Base-by-base conservation (phyloP, 2,797 vertebrate species). In the Gallinago solitaria region DNA sequence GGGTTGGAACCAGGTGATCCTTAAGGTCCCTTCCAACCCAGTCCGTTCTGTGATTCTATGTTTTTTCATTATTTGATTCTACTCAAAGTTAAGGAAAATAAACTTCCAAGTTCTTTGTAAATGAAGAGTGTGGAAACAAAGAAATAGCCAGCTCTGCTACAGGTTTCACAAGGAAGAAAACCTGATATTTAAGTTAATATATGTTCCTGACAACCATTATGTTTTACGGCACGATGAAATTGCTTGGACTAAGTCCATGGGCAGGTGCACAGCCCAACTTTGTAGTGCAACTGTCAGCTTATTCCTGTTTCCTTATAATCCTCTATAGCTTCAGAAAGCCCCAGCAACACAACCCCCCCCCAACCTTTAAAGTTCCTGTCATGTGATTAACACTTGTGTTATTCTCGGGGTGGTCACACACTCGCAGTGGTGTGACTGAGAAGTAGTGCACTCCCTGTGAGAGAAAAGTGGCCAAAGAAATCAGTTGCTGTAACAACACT, bases 281-380 rank as follows among this genome's bases (percentile, higher is more conserved):
- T 63, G 75, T 64, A 47, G 32, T 19, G 54, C 1, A 5, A 53
- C 59, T 57, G 11, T 32, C 70, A 64, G 2, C 63, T 82, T 67
- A 73, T 73, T 91, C 77, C 59, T 30, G 39, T 86, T 83, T 86
- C 35, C 54, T 75, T 39, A 17, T 39, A 84, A 63, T 48, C 54
- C 41, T 30, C 60, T 30, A 0, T 3, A 7, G 39, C 39, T 93
- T 79, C 75, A 76, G 90, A 65, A 95, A 86, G 12, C 25, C 71
- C 19, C 60, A 81, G 45, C 45, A 81, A 65, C 79, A 65, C 56
- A 63, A 6, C 0, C 6, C 0, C 9, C 4, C 13, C 28, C 1
- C 16, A 17, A 43, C 43, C 43, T 93, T 87, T 67, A 48, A 92
- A 95, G 54, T 79, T 90, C 85, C 90, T 84, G 18, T 33, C 67